Conservation (phyloP, 2,113 vertebrate genomes). For the Leptobrachium ailaonicum region DNA sequence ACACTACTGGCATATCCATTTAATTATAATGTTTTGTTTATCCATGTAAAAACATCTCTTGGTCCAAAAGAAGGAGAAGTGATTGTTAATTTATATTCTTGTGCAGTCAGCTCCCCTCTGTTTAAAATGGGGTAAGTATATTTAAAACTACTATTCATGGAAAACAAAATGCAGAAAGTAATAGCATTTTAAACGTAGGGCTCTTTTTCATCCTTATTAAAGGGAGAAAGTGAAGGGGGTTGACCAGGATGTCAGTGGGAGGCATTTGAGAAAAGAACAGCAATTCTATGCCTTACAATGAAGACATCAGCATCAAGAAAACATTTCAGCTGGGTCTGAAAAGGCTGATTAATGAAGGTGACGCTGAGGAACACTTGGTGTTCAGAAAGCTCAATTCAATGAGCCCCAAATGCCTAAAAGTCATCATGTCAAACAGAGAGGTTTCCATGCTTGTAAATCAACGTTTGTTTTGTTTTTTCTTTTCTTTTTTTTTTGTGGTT, state of each 20-base stretch:
- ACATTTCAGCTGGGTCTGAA: constrained; percentile 18
- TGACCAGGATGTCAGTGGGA: constrained; percentile 45
- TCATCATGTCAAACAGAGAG: constrained; percentile 51
- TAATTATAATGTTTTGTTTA: no score
- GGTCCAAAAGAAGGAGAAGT: background rate
- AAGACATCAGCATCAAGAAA: background rate
- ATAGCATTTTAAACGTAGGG: background rate
- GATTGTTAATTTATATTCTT: background rate
- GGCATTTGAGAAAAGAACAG: constrained; percentile 26
- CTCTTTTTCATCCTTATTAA: background rate
- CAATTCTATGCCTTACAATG: constrained; percentile 37
- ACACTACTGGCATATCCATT: no score
- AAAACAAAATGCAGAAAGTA: background rate
- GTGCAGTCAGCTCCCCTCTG: background rate
- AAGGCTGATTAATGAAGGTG: constrained; percentile 59
- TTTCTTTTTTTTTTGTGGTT: background rate
- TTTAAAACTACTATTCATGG: background rate
- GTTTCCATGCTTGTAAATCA: constrained; percentile 57
- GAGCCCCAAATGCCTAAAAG: constrained; percentile 51
- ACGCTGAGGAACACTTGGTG: constrained; percentile 55
- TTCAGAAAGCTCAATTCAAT: constrained; percentile 52
- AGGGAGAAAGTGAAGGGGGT: background rate
- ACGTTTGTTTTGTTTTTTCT: constrained; percentile 38
- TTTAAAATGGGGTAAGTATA: background rate
- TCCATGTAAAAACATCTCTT: no score